Base-by-base conservation (phyloP, 2,888 invertebrate species). In the Calliphora vomitoria region DNA sequence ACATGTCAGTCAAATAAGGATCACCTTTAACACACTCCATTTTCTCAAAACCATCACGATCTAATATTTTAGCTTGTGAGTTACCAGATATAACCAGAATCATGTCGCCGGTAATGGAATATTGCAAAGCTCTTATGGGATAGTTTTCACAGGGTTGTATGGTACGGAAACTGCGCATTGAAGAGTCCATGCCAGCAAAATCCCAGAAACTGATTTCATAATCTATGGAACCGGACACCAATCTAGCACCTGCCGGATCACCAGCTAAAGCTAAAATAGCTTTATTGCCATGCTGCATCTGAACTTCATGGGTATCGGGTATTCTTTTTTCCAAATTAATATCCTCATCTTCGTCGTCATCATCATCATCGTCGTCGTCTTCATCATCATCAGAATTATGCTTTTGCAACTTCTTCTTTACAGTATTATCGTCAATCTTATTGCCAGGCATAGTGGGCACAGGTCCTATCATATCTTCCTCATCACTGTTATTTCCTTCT, bases 141-240 rank as follows among this genome's bases (percentile, higher is more conserved):
- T 99, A 98, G 92, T 97, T 97, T 93, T 99, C 99, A 92, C 98
- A 98, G 0, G 99, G 99, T 89, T 97, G 97, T n/a, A 99, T 94
- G 0, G 97, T 97, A 31, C 99, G 95, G 93, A 99, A 99, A 69
- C 98, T 97, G 75, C 97, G 96, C 95, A 98, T 95, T 0, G 97
- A 96, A 0, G 97, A 96, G 93, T 99, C 99, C 99, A 99, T 99
- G 5, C 99, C 99, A 88, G 98, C 98, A 94, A 99, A 99, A 93
- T 99, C 99, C 98, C 98, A 99, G 90, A 99, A 97, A 76, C 97
- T 97, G 2, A 99, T 97, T 90, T 99, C 98, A 93, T 99, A 99
- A 93, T 99, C 99, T 38, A 98, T 96, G 0, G 99, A 98, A 0
- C 99, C 99, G 0, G 97, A 97, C 0, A 98, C 95, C 35, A 95